A percentile compares a stretch with the other conserved stretches of the same genome.
Evolutionary conservation across 2,113 vertebrate genomes (phyloP).

Genomic region (Periophthalmodon schlosseri): DNA sequence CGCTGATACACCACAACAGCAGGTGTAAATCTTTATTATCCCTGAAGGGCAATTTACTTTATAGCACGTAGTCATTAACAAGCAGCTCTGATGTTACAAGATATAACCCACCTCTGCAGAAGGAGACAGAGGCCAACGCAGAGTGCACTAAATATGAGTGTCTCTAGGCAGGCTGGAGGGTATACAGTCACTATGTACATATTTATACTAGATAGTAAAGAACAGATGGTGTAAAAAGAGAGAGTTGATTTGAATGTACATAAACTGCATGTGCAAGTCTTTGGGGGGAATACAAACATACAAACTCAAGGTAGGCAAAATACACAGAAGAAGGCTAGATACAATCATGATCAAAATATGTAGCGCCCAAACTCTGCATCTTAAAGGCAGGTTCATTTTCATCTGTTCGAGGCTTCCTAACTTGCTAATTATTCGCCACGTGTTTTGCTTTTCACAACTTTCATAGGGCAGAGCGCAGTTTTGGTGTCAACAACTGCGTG

Average conservation of each 20-base stretch:
- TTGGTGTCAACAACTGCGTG: no score
- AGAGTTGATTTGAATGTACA: neutral
- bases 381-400: no score
- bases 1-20: constrained; percentile 41
- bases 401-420: no score
- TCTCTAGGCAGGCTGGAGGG: neutral
- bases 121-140: constrained; percentile 11
- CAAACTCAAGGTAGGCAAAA: neutral
- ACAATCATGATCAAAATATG: neutral
- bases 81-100: constrained; percentile 35
- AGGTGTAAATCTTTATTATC: constrained; percentile 58
- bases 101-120: constrained; percentile 22
- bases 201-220: neutral
- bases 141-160: constrained; percentile 10
- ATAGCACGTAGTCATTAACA: constrained; percentile 42
- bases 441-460: no score
- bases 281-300: neutral
- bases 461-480: no score
- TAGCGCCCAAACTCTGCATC: no score
- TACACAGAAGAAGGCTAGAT: neutral
- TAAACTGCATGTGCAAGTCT: neutral
- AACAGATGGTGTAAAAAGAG: neutral
- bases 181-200: neutral
- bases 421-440: no score
- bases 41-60: constrained; percentile 52